These are phyloP conservation scores for Aspidiotus destructor DNA, from an alignment of 2,888 invertebrate species.

Conservation along the genomic window DNA sequence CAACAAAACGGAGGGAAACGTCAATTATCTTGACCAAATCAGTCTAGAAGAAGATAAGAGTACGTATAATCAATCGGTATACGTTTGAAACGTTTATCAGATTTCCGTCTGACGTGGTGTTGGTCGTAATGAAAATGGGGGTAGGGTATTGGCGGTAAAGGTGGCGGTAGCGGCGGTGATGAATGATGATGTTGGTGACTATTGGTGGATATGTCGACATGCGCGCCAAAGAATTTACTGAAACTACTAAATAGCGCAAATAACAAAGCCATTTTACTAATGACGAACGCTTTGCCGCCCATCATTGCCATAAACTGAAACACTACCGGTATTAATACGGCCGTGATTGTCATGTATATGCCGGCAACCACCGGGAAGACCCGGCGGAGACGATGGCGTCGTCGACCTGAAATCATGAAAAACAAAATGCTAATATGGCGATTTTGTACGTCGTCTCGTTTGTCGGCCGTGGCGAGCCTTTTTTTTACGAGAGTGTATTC, in stretches of 20 bases:
- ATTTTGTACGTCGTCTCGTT: neutral
- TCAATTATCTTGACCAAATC: no score
- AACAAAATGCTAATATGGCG: conserved; percentile 13
- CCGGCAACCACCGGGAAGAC: conserved; percentile 72
- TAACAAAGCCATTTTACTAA: conserved; percentile 71
- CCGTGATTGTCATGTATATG: conserved; percentile 63
- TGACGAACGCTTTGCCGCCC: conserved; percentile 66
- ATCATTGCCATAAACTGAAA: conserved; percentile 74
- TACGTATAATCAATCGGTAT: conserved; percentile 25
- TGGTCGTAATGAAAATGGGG: conserved; percentile 4
- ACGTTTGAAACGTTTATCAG: conserved; percentile 21
- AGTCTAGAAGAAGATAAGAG: neutral
- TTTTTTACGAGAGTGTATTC: no score
- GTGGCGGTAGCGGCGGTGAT: conserved; percentile 9
- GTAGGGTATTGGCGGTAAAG: conserved; percentile 10
- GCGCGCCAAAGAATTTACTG: conserved; percentile 18
- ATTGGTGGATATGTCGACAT: neutral
- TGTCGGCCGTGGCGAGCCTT: no score
- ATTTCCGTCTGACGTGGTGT: conserved; percentile 12
- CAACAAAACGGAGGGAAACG: no score
- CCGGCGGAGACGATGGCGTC: conserved; percentile 47
- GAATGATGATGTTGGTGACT: conserved; percentile 3
- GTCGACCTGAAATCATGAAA: conserved; percentile 33
- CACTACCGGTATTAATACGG: conserved; percentile 69
- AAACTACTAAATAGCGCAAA: conserved; percentile 35